A percentile compares a stretch with the other conserved stretches of the same genome.
Conservation (phyloP, 2,113 vertebrate species). For the Pelvicachromis taeniatus region DNA sequence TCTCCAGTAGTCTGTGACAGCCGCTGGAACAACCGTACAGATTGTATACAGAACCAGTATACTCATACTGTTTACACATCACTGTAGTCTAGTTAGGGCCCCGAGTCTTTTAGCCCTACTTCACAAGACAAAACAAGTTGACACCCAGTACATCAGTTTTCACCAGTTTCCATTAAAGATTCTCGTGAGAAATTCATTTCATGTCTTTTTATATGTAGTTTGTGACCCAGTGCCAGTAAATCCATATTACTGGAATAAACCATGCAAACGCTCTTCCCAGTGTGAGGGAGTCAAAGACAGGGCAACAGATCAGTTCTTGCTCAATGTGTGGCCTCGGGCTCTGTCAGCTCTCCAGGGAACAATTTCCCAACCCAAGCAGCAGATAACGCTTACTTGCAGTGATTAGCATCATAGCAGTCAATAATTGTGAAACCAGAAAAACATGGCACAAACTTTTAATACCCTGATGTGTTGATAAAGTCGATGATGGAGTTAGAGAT, state of each 20-base stretch:
- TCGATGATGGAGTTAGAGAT: not conserved
- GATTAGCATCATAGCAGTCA: not conserved
- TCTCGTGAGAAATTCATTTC: not conserved
- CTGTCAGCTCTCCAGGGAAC: not conserved
- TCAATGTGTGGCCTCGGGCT: not conserved
- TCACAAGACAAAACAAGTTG: not conserved
- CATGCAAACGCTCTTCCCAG: not conserved
- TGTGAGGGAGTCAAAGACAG: not conserved
- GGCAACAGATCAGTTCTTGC: not conserved
- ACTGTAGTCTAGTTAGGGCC: not conserved
- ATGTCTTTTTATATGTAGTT: not conserved
- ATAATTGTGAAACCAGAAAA: not conserved
- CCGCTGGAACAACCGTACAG: not conserved
- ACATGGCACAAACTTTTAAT: not conserved
- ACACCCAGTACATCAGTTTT: not conserved
- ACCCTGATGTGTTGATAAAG: not conserved
- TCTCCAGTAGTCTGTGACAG: not conserved
- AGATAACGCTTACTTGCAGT: not conserved
- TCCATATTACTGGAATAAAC: not conserved
- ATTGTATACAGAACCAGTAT: not conserved
- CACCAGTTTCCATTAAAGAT: not conserved
- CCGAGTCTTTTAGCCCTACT: not conserved
- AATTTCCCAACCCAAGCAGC: constrained; percentile 9
- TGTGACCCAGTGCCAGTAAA: not conserved
- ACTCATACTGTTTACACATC: not conserved